A percentile compares a stretch with the other conserved stretches of the same genome.
Evolutionary conservation across 2,797 vertebrate genomes (phyloP).

Genomic region (Coreius guichenoti): DNA sequence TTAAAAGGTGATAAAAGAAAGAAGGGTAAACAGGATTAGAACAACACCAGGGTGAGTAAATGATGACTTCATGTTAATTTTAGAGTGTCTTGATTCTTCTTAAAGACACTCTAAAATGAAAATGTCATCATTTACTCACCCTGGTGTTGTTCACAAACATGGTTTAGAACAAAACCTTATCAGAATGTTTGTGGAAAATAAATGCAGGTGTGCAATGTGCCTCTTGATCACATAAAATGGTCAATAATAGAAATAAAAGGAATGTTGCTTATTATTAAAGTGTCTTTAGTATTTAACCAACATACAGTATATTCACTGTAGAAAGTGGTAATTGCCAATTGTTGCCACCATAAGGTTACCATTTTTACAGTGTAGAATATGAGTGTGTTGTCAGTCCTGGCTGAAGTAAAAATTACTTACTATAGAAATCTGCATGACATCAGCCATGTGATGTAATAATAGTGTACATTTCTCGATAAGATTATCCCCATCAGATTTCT

Average conservation of each 20-base stretch:
- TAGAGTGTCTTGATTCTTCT: too few species aligned
- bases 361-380: neutral
- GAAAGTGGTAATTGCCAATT: neutral
- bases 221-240: neutral
- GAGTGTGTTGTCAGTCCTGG: neutral
- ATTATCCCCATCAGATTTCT: constrained; percentile 43
- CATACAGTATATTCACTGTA: neutral
- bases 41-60: too few species aligned
- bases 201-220: neutral
- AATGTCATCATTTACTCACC: too few species aligned
- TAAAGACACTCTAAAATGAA: too few species aligned
- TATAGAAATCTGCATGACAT: constrained; percentile 2
- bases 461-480: constrained; percentile 39
- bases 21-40: too few species aligned
- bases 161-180: neutral
- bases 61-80: too few species aligned
- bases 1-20: too few species aligned
- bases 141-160: too few species aligned
- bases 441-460: constrained; percentile 37
- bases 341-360: neutral
- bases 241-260: neutral
- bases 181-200: neutral
- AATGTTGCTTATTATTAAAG: neutral
- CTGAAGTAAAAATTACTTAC: constrained; percentile 15
- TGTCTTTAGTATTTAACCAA: neutral